Evolutionary conservation across 2,797 vertebrate genomes (phyloP), one percentile per base, ranked within the genome.

Genomic region (Ibycter americanus): DNA sequence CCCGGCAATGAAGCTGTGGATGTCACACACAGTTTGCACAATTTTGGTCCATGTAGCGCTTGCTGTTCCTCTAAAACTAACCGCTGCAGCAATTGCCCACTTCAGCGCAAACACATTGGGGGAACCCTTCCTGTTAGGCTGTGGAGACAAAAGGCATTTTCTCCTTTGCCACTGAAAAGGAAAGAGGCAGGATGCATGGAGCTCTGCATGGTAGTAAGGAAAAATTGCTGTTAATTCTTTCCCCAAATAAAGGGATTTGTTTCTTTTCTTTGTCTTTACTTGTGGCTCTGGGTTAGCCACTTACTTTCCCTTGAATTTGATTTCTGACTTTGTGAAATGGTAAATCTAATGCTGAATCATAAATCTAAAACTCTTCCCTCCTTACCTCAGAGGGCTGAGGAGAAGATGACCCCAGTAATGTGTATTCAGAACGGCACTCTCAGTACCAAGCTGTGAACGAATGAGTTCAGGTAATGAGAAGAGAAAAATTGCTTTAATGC

Each of bases 391-490:
- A 93, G 77, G n/a, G 47, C 46, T 61, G 66, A 91, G 40, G 8
- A 55, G 55, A 86, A 62, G 46, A 90, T 66, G 83, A 91, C 80
- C 83, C 73, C 73, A 93, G 67, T 84, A 91, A 96, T 77, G 80
- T 52, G 44, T 51, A 84, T 91, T 95, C 87, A 86, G 82, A 93
- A 58, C 76, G 83, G 49, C 68, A 74, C 54, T 65, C 76, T 71
- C 54, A 31, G 62, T 92, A 93, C 76, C 77, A 88, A 88, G 83
- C 90, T 90, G 80, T 79, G 93, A 96, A 91, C 22, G 62, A 95
- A 83, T 71, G 83, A 96, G 72, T 79, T 93, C 94, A 96, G 88
- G 90, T 95, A 96, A 92, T 49, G 6, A 92, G 77, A 91, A 74
- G 40, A 93, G 49, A 95, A 94, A 91, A 88, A 95, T 58, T 71